Conservation (phyloP, 2,113 vertebrate species). For the Heterochromis multidens region DNA sequence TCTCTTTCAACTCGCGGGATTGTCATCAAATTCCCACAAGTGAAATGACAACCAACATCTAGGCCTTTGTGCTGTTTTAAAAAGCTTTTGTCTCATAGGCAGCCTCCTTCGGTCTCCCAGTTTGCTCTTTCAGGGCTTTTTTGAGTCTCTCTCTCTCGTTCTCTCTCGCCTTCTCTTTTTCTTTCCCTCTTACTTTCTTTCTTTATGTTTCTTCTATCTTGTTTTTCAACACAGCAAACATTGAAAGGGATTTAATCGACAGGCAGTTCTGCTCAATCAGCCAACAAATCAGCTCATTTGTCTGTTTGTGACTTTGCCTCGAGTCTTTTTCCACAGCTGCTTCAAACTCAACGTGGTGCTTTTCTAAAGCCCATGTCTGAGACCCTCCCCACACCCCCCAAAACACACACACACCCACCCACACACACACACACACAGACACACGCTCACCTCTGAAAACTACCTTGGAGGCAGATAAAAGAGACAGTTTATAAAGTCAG, state of each 20-base stretch:
- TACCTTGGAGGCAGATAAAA: slow-evolving; percentile 40
- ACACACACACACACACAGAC: not conserved
- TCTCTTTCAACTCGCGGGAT: slow-evolving; percentile 49
- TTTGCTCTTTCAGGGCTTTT: not conserved
- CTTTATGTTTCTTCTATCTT: not conserved
- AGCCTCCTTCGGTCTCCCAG: slow-evolving; percentile 21
- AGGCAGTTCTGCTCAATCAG: slow-evolving; percentile 58
- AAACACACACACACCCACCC: slow-evolving; percentile 1
- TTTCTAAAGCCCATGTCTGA: slow-evolving; percentile 8
- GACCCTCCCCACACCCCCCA: not conserved
- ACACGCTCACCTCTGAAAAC: slow-evolving; percentile 15
- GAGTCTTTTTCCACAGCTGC: slow-evolving; percentile 31
- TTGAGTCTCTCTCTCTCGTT: not conserved
- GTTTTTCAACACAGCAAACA: slow-evolving; percentile 17
- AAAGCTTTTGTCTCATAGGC: slow-evolving; percentile 45
- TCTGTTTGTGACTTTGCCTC: slow-evolving; percentile 58
- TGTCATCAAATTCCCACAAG: slow-evolving; percentile 60
- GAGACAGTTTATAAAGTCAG: slow-evolving; percentile 46
- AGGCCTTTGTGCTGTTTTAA: slow-evolving; percentile 45
- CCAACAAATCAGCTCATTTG: slow-evolving; percentile 61
- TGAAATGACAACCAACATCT: slow-evolving; percentile 51
- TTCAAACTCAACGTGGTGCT: slow-evolving; percentile 5
- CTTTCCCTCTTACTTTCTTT: not conserved
- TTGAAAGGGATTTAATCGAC: slow-evolving; percentile 56
- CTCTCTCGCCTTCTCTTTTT: not conserved